Evolutionary conservation across 2,888 invertebrate genomes (phyloP), one percentile per base, ranked within the genome.

Genomic region (Caenorhabditis sp.): DNA sequence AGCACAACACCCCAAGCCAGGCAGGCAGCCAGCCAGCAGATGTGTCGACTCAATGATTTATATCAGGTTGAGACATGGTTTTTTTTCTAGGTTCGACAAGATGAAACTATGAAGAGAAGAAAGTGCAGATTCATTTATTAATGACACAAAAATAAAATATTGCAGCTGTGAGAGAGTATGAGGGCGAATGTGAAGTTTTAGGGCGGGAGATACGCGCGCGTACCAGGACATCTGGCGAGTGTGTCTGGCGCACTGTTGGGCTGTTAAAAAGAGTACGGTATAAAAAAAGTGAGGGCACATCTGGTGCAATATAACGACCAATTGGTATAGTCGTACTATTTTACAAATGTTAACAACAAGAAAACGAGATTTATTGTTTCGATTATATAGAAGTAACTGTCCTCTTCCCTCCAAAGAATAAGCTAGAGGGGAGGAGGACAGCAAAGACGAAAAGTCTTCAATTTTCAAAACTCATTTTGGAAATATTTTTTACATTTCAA

Each of bases 111-210:
- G 21, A 52, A 12, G 12, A 21, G 21, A 10, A 21, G 8, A 52
- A 52, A 52, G 52, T 52, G 52, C 52, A 52, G 21, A 52, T 52
- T 52, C 23, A 43, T 43, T 43, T 43, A 43, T 43, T 43, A 43
- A 31, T 31, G 31, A 31, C 31, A n/a, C n/a, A n/a, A n/a, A n/a
- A n/a, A n/a, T n/a, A 31, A 31, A 31, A 31, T 31, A 43, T 17
- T 43, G 43, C 43, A 43, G 43, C 43, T 43, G 43, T 43, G 43
- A 43, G 17, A 43, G 17, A 43, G 12, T 10, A 43, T 17, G 17
- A 43, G 43, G 14, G 17, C 43, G 17, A 43, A 43, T n/a, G 14
- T 17, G 14, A 14, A 43, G 43, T 43, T 43, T 43, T 43, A 43
- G 43, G 43, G 43, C 43, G 43, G 43, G 43, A 43, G 31, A 7